Conservation (phyloP, 53 echinoderm and acorn worm species). For the Hippasteria phrygiana region DNA sequence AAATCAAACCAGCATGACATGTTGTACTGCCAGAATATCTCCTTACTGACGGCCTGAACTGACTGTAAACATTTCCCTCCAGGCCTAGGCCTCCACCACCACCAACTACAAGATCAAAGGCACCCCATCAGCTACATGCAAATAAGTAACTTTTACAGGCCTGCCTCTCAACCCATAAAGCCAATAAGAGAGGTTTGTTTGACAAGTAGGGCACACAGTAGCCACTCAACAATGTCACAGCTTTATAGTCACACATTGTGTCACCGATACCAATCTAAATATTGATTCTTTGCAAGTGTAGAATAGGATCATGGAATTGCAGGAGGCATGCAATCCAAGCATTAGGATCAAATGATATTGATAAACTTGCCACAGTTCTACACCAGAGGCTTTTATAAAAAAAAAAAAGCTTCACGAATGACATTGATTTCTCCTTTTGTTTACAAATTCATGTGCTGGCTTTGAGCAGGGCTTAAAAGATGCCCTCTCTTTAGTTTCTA, state of each 20-base stretch:
- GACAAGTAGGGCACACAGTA: not conserved
- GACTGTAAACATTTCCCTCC: constrained; percentile 41
- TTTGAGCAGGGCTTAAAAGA: not conserved
- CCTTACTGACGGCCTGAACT: not conserved
- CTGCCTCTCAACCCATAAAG: not conserved
- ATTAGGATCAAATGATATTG: not conserved
- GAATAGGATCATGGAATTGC: not conserved
- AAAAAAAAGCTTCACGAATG: not conserved
- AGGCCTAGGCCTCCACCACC: not conserved
- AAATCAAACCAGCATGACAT: too few relatives aligned
- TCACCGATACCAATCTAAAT: constrained; percentile 24
- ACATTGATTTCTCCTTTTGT: not conserved
- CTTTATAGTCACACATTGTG: not conserved
- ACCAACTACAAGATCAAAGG: not conserved
- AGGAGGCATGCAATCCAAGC: not conserved
- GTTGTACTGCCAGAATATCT: not conserved
- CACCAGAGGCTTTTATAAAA: not conserved
- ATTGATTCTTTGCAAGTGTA: constrained; percentile 4
- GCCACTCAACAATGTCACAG: not conserved
- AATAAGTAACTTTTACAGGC: not conserved
- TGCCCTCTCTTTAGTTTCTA: not conserved
- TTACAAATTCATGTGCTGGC: not conserved
- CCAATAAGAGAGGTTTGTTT: constrained; percentile 33
- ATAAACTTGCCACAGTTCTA: not conserved
- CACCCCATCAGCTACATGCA: constrained; percentile 56